Percentiles rank a stretch among this genome's conserved stretches.
Conservation (phyloP, 2,888 invertebrate genomes). For the Aleiodes alternator region DNA sequence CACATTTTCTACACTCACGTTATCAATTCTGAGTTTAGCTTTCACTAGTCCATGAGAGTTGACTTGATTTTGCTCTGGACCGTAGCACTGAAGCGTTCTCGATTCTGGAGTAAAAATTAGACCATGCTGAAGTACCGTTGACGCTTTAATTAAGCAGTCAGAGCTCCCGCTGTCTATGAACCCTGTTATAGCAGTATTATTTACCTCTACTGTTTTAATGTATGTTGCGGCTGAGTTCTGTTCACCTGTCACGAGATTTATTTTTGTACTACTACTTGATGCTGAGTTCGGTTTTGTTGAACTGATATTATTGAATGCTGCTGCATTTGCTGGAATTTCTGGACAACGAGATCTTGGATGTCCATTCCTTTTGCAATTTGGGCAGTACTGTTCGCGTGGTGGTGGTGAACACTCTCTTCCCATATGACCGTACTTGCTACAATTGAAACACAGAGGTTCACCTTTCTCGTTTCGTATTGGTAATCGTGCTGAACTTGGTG, state of each 20-base stretch:
- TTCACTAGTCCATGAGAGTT: constrained; percentile 28
- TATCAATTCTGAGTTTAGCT: constrained; percentile 25
- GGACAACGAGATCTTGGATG: constrained; percentile 35
- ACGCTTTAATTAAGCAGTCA: constrained; percentile 54
- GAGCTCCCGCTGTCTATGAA: constrained; percentile 57
- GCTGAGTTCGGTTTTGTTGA: background rate
- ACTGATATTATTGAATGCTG: too few species aligned
- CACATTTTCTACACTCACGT: constrained; percentile 11
- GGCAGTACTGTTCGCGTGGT: constrained; percentile 23
- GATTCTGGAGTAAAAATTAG: constrained; percentile 16
- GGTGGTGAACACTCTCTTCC: constrained; percentile 13
- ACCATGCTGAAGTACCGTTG: constrained; percentile 43
- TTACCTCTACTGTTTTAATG: constrained; percentile 26
- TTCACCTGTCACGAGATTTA: constrained; percentile 8
- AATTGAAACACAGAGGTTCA: constrained; percentile 24
- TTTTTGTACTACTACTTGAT: background rate
- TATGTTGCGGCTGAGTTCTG: constrained; percentile 2
- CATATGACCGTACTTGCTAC: constrained; percentile 30
- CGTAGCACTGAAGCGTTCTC: constrained; percentile 21
- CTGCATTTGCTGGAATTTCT: background rate
- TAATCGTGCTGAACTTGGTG: constrained; percentile 19
- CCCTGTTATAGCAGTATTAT: constrained; percentile 34
- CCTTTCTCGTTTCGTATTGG: constrained; percentile 10
- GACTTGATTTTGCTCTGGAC: constrained; percentile 6
- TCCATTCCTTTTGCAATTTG: constrained; percentile 15